A percentile compares a stretch with the other conserved stretches of the same genome.
Evolutionary conservation across 2,797 vertebrate species (phyloP).

Genomic region (Pangasius djambal): DNA sequence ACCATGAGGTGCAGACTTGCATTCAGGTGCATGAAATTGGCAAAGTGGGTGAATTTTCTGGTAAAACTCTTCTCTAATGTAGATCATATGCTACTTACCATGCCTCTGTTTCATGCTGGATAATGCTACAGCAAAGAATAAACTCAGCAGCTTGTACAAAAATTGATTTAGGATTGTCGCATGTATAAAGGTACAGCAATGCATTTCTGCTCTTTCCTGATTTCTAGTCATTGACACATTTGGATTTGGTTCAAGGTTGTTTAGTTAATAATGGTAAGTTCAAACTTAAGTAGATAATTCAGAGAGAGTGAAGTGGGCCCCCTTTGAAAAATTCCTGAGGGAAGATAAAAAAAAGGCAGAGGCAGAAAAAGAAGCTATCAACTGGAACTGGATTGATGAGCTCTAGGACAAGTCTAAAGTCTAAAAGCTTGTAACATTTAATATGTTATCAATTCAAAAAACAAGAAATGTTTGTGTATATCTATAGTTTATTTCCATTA

Average conservation of each 20-base stretch:
- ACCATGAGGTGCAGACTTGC: background rate
- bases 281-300: background rate
- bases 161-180: background rate
- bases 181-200: background rate
- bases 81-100: constrained; percentile 39
- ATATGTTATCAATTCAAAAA: background rate
- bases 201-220: background rate
- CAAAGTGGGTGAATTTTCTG: background rate
- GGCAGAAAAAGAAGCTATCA: background rate
- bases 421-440: background rate
- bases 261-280: background rate
- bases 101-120: background rate
- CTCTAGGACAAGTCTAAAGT: background rate
- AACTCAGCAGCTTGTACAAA: background rate
- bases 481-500: background rate
- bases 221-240: background rate
- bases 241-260: background rate
- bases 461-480: background rate
- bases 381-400: background rate
- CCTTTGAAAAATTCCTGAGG: background rate
- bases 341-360: background rate
- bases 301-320: background rate
- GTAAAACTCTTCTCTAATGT: constrained; percentile 23
- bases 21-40: background rate
- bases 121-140: background rate